These are phyloP conservation scores for Propithecus coquereli DNA, from an alignment of 2,113 vertebrate genomes.

Conservation along the genomic window DNA sequence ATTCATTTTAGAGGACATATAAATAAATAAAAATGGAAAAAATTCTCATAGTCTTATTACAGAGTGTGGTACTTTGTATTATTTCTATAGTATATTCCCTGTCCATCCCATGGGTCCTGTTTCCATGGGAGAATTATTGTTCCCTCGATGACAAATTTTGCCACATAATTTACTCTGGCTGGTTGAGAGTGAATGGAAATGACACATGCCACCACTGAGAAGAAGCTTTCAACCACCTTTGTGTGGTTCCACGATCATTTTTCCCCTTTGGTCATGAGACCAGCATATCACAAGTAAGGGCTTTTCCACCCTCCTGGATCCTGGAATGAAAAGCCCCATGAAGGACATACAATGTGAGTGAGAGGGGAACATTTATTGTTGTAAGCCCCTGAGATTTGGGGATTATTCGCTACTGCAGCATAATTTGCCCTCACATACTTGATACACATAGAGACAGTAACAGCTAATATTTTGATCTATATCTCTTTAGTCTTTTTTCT, in stretches of 20 bases:
- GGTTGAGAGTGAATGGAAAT: not conserved
- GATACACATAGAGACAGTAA: not conserved
- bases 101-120: not conserved
- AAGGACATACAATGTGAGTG: not conserved
- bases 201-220: not conserved
- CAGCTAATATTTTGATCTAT: not conserved
- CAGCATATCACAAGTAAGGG: not conserved
- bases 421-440: not conserved
- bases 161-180: not conserved
- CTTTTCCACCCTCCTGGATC: not conserved
- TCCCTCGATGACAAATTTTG: not conserved
- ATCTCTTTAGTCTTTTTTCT: not conserved
- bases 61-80: not conserved
- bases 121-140: not conserved
- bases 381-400: not conserved
- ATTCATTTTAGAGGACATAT: not conserved
- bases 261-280: not conserved
- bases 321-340: not conserved
- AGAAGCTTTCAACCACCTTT: not conserved
- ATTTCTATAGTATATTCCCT: not conserved
- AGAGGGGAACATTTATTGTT: not conserved
- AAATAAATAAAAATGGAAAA: not conserved
- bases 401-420: not conserved
- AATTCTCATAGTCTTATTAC: not conserved
- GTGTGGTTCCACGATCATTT: not conserved